phyloP scores from a whole-genome alignment of 2,888 invertebrate genomes.

The Mesorhabditis spiculigera region DNA sequence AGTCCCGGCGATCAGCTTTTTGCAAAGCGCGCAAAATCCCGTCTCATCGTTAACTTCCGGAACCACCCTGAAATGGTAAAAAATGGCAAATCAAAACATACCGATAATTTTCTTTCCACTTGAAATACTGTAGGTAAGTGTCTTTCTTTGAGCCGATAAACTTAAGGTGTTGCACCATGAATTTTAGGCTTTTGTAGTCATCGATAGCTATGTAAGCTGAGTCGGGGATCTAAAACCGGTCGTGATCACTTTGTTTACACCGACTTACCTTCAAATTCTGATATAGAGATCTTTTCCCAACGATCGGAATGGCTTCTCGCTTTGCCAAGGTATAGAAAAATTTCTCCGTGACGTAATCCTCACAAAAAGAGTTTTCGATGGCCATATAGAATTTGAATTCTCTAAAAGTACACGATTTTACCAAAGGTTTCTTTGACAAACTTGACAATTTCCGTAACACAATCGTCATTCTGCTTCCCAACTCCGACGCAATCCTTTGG shows the following conservation, averaged over 20 bases:
- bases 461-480: constrained; percentile 16
- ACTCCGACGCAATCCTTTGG: constrained; percentile 22
- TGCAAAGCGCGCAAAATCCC: constrained; percentile 18
- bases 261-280: background rate
- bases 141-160: background rate
- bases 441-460: constrained; percentile 20
- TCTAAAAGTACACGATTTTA: constrained; percentile 7
- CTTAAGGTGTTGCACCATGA: background rate
- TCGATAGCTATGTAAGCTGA: background rate
- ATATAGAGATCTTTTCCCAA: background rate
- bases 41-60: constrained; percentile 15
- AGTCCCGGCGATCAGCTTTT: background rate
- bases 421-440: background rate
- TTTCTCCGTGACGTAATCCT: constrained; percentile 35
- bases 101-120: constrained; percentile 1
- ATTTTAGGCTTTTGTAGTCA: background rate
- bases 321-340: constrained; percentile 23
- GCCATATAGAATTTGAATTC: constrained; percentile 34
- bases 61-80: constrained; percentile 10
- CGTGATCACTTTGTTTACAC: background rate
- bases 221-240: background rate
- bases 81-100: background rate
- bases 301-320: constrained; percentile 1
- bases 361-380: constrained; percentile 31
- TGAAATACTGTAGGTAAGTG: background rate